Evolutionary conservation across 2,797 vertebrate species (phyloP).

Genomic region (Onychomys arenicola): DNA sequence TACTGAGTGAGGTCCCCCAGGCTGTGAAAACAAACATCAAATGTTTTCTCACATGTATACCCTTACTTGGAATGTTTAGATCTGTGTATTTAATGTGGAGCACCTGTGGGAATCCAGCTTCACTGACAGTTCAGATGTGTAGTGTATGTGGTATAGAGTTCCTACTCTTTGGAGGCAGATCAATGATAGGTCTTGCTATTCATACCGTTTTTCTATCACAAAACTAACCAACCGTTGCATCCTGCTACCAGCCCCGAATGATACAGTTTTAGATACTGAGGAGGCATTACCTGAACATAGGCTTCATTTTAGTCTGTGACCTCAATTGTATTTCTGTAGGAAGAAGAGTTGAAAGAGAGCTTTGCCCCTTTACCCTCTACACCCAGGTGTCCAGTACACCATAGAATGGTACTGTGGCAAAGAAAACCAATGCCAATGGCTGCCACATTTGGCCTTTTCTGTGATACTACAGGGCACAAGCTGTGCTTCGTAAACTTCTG

Average conservation of each 20-base stretch:
- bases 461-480: neutral
- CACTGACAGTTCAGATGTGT: neutral
- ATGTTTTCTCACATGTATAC: neutral
- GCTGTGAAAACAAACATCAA: neutral
- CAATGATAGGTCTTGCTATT: neutral
- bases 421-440: constrained; percentile 22
- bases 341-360: constrained; percentile 1
- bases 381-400: neutral
- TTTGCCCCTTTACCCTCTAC: neutral
- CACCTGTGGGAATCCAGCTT: neutral
- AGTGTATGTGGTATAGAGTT: neutral
- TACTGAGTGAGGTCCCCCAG: neutral
- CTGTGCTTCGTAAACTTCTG: constrained; percentile 38
- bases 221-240: neutral
- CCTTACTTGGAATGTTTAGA: neutral
- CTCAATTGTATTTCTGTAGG: neutral
- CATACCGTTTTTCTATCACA: neutral
- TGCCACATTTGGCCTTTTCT: constrained; percentile 36
- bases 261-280: neutral
- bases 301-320: neutral
- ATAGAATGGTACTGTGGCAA: neutral
- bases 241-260: neutral
- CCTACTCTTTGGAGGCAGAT: neutral
- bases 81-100: neutral
- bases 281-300: neutral